Conservation (phyloP, 2,113 vertebrate species). For the Cricetomys ansorgei region DNA sequence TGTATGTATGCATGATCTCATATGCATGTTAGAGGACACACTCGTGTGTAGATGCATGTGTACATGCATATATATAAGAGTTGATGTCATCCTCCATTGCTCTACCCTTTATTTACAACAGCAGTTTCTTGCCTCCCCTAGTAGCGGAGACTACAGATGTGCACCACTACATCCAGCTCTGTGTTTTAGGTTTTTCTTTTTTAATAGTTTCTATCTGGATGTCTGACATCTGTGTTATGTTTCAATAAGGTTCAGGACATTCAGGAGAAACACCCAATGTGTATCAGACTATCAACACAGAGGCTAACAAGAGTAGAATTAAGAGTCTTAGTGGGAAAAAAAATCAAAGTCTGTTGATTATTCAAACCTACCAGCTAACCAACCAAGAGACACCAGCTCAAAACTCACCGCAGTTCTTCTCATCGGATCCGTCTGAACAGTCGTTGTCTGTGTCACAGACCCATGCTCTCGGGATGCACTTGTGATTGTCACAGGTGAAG, state of each 20-base stretch:
- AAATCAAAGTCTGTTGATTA: not conserved
- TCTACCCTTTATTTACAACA: not conserved
- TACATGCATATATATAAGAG: no score
- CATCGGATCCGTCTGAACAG: slow-evolving; percentile 96
- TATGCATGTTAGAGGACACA: not conserved
- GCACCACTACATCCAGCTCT: not conserved
- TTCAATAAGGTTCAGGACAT: not conserved
- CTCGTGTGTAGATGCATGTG: not conserved
- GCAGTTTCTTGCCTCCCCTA: not conserved
- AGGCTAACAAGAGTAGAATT: not conserved
- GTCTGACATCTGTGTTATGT: not conserved
- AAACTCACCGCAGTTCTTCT: slow-evolving; percentile 94
- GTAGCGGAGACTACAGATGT: not conserved
- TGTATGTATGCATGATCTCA: not conserved
- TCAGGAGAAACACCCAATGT: not conserved
- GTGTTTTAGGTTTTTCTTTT: not conserved
- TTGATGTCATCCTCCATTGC: not conserved
- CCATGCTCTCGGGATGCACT: slow-evolving; percentile 94
- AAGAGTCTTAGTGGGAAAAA: not conserved
- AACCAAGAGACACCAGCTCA: not conserved
- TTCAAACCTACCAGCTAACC: not conserved
- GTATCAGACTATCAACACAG: not conserved
- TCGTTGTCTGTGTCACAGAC: slow-evolving; percentile 99
- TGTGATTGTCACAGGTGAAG: slow-evolving; percentile 92
- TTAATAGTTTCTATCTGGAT: not conserved